Percentiles rank a stretch among this genome's conserved stretches.
These are phyloP conservation scores for Meteorus sp. DNA, from an alignment of 1,140 invertebrate genomes.

Conservation along the genomic window DNA sequence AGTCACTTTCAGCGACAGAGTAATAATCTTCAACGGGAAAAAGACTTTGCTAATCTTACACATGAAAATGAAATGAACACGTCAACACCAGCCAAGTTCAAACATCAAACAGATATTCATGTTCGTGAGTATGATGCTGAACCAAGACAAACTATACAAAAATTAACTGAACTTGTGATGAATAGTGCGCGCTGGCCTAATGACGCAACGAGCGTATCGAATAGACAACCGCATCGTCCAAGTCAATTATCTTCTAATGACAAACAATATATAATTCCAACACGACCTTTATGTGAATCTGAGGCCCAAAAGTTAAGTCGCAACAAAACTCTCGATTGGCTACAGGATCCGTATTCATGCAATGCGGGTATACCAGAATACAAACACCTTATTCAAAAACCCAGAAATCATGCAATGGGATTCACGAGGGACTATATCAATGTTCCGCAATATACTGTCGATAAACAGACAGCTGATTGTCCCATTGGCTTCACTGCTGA, in stretches of 20 bases:
- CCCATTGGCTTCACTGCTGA: conserved; percentile 42
- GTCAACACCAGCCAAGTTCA: conserved; percentile 49
- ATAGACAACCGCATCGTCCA: too few relatives aligned
- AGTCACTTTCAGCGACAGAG: conserved; percentile 42
- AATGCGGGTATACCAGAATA: conserved; percentile 15
- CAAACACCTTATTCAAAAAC: conserved; percentile 6
- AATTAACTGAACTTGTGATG: conserved; percentile 52
- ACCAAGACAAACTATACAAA: conserved; percentile 49
- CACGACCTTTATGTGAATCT: not conserved
- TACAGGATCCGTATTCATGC: conserved; percentile 44
- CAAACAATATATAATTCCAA: too few relatives aligned
- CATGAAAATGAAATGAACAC: conserved; percentile 32
- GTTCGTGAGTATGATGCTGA: conserved; percentile 8
- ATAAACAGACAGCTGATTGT: conserved; percentile 2
- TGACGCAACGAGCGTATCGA: conserved; percentile 15
- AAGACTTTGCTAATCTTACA: not conserved
- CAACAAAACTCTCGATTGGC: conserved; percentile 43
- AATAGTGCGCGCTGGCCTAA: conserved; percentile 52
- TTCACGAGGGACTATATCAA: too few relatives aligned
- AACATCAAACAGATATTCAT: not conserved
- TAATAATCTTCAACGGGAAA: conserved; percentile 28
- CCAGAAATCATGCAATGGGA: too few relatives aligned
- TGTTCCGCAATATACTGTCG: too few relatives aligned
- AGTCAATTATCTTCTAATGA: too few relatives aligned
- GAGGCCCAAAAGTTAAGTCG: conserved; percentile 26